Conservation (phyloP, 1,140 invertebrate genomes). For the Dendroctonus ponderosae region DNA sequence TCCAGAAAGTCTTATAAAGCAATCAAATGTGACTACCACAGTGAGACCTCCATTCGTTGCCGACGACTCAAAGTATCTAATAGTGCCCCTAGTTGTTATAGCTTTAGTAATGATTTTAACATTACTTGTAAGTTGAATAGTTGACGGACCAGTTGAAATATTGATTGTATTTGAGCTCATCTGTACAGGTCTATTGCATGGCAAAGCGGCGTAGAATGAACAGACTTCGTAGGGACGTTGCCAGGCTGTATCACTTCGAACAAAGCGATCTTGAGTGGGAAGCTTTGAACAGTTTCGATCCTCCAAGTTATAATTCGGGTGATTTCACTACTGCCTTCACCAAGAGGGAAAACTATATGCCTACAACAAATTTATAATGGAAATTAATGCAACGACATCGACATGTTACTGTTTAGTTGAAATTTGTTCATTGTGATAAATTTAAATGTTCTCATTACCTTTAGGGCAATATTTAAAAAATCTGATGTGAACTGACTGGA, state of each 20-base stretch:
- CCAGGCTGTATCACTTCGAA: slow-evolving; percentile 44
- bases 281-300: slow-evolving; percentile 35
- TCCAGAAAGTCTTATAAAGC: too few relatives aligned
- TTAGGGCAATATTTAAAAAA: too few relatives aligned
- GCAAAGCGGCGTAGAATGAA: slow-evolving; percentile 35
- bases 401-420: too few relatives aligned
- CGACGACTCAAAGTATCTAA: slow-evolving; percentile 37
- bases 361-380: slow-evolving; percentile 21
- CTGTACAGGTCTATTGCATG: slow-evolving; percentile 43
- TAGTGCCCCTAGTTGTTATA: slow-evolving; percentile 43
- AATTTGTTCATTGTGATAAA: too few relatives aligned
- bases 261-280: slow-evolving; percentile 44
- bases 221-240: slow-evolving; percentile 34
- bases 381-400: too few relatives aligned
- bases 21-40: too few relatives aligned
- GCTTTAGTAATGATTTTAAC: slow-evolving; percentile 39
- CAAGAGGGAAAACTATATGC: slow-evolving; percentile 2
- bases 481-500: too few relatives aligned
- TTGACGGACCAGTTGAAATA: neutral
- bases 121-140: slow-evolving; percentile 36
- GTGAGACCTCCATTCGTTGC: too few relatives aligned
- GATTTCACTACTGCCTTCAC: neutral
- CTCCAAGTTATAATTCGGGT: slow-evolving; percentile 24
- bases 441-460: too few relatives aligned
- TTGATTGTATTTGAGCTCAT: neutral